Conservation (phyloP, 2,113 vertebrate genomes). For the Antidorcas marsupialis region DNA sequence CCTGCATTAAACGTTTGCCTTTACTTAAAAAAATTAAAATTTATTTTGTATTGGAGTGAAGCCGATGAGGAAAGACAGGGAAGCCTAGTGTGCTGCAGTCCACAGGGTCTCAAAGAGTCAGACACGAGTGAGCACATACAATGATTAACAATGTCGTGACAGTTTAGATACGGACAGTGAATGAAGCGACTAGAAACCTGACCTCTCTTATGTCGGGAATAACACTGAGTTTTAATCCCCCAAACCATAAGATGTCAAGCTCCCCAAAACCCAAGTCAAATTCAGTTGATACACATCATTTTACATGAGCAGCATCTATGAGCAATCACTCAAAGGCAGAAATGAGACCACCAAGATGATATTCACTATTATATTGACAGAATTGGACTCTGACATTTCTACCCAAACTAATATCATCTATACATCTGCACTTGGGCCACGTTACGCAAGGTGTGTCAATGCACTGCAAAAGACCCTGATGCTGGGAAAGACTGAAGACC, state of each 20-base stretch:
- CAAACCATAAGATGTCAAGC: neutral
- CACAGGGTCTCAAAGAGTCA: neutral
- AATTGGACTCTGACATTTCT: neutral
- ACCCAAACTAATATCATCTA: fast-evolving
- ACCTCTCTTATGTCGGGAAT: fast-evolving
- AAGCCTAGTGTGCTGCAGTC: neutral
- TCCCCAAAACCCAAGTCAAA: fast-evolving
- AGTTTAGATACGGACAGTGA: fast-evolving
- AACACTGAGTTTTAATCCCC: neutral
- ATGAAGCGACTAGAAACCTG: no score
- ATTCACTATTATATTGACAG: neutral
- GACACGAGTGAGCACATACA: neutral
- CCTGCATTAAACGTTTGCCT: neutral
- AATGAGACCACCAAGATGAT: fast-evolving
- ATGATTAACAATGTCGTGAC: neutral
- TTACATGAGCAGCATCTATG: fast-evolving
- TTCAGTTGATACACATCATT: neutral
- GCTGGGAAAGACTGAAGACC: neutral
- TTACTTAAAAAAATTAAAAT: neutral
- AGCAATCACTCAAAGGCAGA: neutral
- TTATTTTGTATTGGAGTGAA: neutral
- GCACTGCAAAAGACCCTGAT: neutral
- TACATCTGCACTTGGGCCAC: fast-evolving
- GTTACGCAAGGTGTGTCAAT: neutral
- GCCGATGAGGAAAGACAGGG: neutral